Base-by-base conservation (phyloP, 1,140 invertebrate genomes). In the Pissodes strobi region DNA sequence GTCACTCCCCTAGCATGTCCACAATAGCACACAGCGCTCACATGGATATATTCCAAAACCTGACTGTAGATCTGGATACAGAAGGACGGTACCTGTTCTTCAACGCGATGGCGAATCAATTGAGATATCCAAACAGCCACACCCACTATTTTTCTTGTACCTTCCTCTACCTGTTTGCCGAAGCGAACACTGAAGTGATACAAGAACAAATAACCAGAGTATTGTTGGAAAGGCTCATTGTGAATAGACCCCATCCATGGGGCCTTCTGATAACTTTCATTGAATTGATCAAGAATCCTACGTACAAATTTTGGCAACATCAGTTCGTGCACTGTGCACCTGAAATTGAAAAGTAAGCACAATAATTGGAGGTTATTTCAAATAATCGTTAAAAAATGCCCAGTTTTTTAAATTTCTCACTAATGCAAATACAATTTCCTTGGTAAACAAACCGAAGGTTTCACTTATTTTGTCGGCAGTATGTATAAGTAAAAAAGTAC, bases 41-140 rank as follows among this genome's bases (percentile, higher is more conserved):
- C 76, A 99, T 99, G 95, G 97, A 99, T 75, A 99, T 99, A 62
- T 99, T 99, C 84, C 96, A 99, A 80, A 98, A 98, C 82, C 85
- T 99, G 64, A 94, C 94, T 12, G 95, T 98, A 2, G 94, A 97
- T 80, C 85, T 99, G 25, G 97, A 99, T 78, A 98, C 94, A 10
- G 97, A 99, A 82, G 97, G 96, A 79, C 81, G 88, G 69, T 99
- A 99, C 78, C 81, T 99, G 68, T 98, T 99, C 79, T 83, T 99
- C 70, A 99, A 99, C 80, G 95, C 97, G 0, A 95, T 99, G 68
- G 95, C 95, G 19, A 99, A 99, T 82, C 97, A 99, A 76, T 81
- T 99, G 68, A 86, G 98, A 2, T 99, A 98, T 81, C 98, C 98
- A 0, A 99, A 99, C 80, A 97, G 94, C 71, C 97, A 99, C 79